Conservation (phyloP, 2,113 vertebrate species). For the Pogonocichla stellata region DNA sequence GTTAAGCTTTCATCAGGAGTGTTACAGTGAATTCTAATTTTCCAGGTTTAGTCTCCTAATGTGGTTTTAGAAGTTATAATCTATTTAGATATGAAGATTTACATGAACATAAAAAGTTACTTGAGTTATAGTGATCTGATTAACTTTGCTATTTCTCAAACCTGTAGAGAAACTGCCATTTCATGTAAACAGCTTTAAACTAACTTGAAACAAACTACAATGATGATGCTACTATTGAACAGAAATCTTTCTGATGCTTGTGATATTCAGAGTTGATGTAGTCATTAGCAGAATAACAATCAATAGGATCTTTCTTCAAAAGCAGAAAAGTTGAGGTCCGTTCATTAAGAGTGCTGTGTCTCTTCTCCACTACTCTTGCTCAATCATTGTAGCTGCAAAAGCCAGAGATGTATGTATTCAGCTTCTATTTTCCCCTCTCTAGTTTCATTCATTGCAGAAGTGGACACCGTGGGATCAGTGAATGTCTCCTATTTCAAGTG, state of each 20-base stretch:
- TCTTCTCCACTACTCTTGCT: not conserved
- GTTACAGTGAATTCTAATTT: not conserved
- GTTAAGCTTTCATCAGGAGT: not conserved
- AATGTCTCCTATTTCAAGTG: conserved; percentile 1
- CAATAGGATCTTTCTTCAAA: not conserved
- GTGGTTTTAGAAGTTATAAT: not conserved
- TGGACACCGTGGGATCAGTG: not conserved
- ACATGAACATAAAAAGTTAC: not conserved
- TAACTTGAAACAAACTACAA: not conserved
- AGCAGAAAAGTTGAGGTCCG: not conserved
- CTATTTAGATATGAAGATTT: not conserved
- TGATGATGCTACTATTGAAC: not conserved
- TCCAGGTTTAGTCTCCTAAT: not conserved
- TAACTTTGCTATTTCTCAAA: not conserved
- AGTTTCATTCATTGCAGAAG: not conserved
- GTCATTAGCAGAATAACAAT: not conserved
- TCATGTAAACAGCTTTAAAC: not conserved
- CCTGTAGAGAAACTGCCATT: not conserved
- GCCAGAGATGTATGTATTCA: not conserved
- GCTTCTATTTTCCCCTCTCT: not conserved
- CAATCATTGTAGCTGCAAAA: not conserved
- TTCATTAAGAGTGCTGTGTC: not conserved
- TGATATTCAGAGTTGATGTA: not conserved
- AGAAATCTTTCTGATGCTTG: not conserved
- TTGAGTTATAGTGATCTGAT: not conserved